Percentiles rank a stretch among this genome's conserved stretches.
These are phyloP conservation scores for Vidua macroura DNA, from an alignment of 2,113 vertebrate genomes.

Conservation along the genomic window DNA sequence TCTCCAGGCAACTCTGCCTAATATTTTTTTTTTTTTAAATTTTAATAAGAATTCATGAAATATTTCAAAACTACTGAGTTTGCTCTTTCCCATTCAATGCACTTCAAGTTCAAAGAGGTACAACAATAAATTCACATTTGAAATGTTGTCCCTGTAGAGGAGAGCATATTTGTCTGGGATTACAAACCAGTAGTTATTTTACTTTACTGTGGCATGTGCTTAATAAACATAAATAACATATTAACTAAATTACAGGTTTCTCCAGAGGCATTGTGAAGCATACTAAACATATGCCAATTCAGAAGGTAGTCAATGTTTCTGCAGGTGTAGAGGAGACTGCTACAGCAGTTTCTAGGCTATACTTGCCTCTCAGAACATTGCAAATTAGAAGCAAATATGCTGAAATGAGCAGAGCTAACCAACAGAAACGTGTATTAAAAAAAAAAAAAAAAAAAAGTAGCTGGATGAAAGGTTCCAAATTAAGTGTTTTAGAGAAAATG, in stretches of 20 bases:
- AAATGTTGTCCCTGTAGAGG: background rate
- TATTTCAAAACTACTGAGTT: background rate
- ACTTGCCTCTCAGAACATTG: background rate
- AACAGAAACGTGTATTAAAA: background rate
- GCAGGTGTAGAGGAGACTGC: background rate
- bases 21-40: background rate
- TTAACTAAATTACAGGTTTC: background rate
- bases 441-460: background rate
- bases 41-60: background rate
- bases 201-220: background rate
- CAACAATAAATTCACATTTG: background rate
- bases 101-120: background rate
- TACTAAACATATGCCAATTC: background rate
- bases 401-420: background rate
- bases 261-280: background rate
- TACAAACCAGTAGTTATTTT: background rate
- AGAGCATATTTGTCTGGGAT: background rate
- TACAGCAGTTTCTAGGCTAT: background rate
- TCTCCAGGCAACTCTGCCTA: background rate
- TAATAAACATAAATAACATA: background rate
- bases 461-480: background rate
- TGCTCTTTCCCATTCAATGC: background rate
- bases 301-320: background rate
- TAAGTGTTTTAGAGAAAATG: background rate
- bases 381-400: background rate